Conservation (phyloP, 2,888 invertebrate genomes). For the Stramonita haemastoma region DNA sequence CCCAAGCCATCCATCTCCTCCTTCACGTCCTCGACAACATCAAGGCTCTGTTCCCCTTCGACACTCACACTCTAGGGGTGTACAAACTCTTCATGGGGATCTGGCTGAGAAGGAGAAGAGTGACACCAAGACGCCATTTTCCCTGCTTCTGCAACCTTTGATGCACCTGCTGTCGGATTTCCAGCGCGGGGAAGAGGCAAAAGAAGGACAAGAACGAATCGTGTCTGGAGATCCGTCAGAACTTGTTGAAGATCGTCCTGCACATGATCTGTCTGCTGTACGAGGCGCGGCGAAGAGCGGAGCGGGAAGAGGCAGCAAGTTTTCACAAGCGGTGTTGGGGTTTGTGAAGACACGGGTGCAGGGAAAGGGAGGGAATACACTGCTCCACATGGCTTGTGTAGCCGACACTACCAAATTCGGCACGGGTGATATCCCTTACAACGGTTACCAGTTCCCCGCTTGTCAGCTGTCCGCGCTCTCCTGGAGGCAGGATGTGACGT, state of each 20-base stretch:
- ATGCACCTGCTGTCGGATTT: neutral
- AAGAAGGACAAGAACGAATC: neutral
- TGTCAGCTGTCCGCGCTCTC: neutral
- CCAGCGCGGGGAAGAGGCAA: neutral
- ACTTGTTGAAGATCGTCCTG: neutral
- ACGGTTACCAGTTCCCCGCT: neutral
- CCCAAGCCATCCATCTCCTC: neutral
- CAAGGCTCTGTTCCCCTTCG: neutral
- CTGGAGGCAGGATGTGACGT: constrained; percentile 11
- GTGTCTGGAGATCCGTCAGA: neutral
- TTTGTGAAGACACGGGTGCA: neutral
- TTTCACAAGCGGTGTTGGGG: neutral
- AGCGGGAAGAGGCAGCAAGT: neutral
- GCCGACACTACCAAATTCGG: neutral
- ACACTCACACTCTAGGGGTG: neutral
- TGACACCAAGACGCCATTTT: neutral
- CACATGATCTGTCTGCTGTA: neutral
- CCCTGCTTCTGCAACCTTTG: neutral
- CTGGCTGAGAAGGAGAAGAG: neutral
- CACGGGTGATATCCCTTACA: neutral
- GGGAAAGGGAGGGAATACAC: neutral
- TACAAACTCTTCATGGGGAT: neutral
- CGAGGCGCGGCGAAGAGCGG: neutral
- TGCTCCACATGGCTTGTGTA: neutral
- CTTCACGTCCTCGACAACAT: neutral